These are phyloP conservation scores for Epizoanthus ramosus DNA, from an alignment of 92 coral and sea anemone genomes.

Conservation along the genomic window DNA sequence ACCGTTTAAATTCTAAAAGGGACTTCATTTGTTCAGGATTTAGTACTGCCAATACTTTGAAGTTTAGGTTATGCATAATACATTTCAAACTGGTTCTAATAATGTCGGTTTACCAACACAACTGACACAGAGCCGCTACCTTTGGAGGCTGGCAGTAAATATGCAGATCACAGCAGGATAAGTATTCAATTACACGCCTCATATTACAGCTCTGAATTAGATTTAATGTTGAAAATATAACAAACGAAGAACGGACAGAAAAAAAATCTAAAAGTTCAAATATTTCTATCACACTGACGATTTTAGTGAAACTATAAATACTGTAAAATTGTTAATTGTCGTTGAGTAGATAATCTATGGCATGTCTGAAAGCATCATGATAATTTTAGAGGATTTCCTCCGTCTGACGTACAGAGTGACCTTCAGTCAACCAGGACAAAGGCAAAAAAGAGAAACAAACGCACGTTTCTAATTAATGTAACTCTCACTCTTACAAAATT, in stretches of 20 bases:
- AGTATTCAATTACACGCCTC: not conserved
- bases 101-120: not conserved
- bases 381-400: too few relatives aligned
- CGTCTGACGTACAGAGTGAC: too few relatives aligned
- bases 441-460: too few relatives aligned
- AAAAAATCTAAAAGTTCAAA: not conserved
- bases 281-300: not conserved
- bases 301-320: too few relatives aligned
- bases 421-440: too few relatives aligned
- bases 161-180: constrained; percentile 1
- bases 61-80: not conserved
- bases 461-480: too few relatives aligned
- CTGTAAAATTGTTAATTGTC: too few relatives aligned
- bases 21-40: not conserved
- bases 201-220: not conserved
- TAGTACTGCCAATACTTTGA: not conserved
- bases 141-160: not conserved
- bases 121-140: not conserved
- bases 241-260: not conserved
- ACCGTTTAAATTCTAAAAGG: not conserved
- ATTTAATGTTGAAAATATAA: not conserved
- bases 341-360: too few relatives aligned
- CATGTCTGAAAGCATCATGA: too few relatives aligned
- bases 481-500: too few relatives aligned
- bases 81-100: not conserved